These are phyloP conservation scores for Dasypolia templi DNA, from an alignment of 2,888 invertebrate species.

Conservation along the genomic window DNA sequence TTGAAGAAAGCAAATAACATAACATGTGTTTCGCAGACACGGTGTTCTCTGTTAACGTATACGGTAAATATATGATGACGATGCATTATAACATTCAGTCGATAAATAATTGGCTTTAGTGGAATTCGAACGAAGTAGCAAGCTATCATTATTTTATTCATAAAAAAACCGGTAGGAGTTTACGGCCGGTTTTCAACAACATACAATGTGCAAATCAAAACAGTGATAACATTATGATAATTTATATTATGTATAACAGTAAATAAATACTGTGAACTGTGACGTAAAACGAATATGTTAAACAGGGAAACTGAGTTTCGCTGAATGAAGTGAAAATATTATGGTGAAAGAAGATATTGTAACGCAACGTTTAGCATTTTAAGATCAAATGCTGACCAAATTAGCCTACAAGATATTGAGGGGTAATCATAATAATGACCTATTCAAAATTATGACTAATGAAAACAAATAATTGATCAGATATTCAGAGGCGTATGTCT, in stretches of 20 bases:
- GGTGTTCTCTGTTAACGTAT: constrained; percentile 27
- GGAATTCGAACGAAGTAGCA: constrained; percentile 33
- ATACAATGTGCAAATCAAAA: constrained; percentile 43
- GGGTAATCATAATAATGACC: constrained; percentile 9
- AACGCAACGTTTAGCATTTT: constrained; percentile 42
- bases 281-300: constrained; percentile 53
- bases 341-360: constrained; percentile 46
- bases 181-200: constrained; percentile 25
- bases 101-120: constrained; percentile 39
- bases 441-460: constrained; percentile 29
- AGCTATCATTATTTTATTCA: constrained; percentile 30
- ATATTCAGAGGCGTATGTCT: constrained; percentile 14
- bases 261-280: constrained; percentile 45
- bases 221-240: constrained; percentile 57
- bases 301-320: constrained; percentile 47
- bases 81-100: constrained; percentile 33
- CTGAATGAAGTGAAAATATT: constrained; percentile 55
- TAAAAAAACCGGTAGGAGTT: constrained; percentile 28
- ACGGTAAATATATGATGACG: constrained; percentile 51
- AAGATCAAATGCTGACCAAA: constrained; percentile 40
- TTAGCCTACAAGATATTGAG: constrained; percentile 24
- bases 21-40: constrained; percentile 26
- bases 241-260: constrained; percentile 35
- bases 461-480: constrained; percentile 26
- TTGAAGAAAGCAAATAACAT: constrained; percentile 8